Conservation (phyloP, 2,113 vertebrate species). For the Cinclus cinclus region DNA sequence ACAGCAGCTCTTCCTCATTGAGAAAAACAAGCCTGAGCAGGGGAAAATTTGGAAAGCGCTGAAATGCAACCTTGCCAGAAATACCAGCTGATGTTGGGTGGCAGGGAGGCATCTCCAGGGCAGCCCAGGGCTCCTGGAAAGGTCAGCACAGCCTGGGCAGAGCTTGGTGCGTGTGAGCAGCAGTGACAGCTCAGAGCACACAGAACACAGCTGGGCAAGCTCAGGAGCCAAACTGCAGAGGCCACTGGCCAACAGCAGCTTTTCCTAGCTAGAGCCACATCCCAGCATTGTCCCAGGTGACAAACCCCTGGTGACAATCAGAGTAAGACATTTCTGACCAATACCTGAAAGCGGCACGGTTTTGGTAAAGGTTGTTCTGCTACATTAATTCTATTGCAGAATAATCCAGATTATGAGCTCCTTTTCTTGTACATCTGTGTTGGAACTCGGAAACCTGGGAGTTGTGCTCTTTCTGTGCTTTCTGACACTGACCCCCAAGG, state of each 20-base stretch:
- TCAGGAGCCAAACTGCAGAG: background rate
- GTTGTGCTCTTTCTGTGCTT: too few relatives aligned
- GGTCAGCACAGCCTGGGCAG: background rate
- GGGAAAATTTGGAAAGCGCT: background rate
- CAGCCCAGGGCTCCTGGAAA: background rate
- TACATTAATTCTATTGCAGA: background rate
- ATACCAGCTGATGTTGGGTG: background rate
- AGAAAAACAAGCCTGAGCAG: background rate
- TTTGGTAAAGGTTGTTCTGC: background rate
- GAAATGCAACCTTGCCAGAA: background rate
- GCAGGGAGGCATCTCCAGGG: background rate
- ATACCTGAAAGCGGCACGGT: background rate
- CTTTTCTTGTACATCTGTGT: background rate
- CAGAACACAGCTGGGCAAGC: background rate
- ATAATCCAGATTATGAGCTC: background rate
- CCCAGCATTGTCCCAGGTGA: background rate
- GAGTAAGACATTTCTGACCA: background rate
- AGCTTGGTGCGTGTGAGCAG: background rate
- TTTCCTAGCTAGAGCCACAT: background rate
- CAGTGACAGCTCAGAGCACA: background rate
- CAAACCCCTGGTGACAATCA: background rate
- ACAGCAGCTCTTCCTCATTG: background rate
- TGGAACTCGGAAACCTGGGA: too few relatives aligned
- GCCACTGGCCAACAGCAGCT: background rate
- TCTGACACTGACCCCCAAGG: too few relatives aligned